Conservation (phyloP, 2,113 vertebrate species). For the Hemiprocne comata region DNA sequence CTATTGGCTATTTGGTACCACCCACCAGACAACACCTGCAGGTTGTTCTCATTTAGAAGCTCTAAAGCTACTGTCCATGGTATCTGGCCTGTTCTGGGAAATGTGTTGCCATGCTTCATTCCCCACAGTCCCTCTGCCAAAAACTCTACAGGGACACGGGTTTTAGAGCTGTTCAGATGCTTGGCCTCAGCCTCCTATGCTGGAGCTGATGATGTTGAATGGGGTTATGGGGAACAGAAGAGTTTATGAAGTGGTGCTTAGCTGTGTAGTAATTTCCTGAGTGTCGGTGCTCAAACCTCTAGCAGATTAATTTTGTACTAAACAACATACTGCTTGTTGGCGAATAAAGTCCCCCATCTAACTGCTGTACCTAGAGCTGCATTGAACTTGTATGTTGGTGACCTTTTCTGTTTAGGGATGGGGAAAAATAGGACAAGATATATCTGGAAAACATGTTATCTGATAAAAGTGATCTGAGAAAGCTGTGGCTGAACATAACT, state of each 20-base stretch:
- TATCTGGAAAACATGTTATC: accelerated
- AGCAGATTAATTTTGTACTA: background rate
- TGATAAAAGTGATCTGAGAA: background rate
- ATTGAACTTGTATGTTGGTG: background rate
- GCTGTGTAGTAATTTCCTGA: background rate
- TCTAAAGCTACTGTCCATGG: background rate
- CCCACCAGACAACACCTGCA: background rate
- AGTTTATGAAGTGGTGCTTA: background rate
- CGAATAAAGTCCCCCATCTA: background rate
- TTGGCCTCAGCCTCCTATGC: background rate
- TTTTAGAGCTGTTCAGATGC: background rate
- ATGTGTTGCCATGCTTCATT: accelerated
- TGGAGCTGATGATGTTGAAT: background rate
- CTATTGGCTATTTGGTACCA: background rate
- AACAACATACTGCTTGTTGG: background rate
- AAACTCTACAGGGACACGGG: background rate
- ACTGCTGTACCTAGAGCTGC: background rate
- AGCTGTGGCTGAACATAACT: background rate
- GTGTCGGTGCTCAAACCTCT: background rate
- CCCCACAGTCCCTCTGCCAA: background rate
- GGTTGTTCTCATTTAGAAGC: background rate
- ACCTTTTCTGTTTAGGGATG: background rate
- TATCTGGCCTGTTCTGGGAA: background rate
- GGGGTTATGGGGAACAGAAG: background rate
- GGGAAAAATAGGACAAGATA: background rate